Evolutionary conservation across 2,888 invertebrate species (phyloP), one percentile per base, ranked within the genome.

Genomic region (Mimumesa dahlbomi): DNA sequence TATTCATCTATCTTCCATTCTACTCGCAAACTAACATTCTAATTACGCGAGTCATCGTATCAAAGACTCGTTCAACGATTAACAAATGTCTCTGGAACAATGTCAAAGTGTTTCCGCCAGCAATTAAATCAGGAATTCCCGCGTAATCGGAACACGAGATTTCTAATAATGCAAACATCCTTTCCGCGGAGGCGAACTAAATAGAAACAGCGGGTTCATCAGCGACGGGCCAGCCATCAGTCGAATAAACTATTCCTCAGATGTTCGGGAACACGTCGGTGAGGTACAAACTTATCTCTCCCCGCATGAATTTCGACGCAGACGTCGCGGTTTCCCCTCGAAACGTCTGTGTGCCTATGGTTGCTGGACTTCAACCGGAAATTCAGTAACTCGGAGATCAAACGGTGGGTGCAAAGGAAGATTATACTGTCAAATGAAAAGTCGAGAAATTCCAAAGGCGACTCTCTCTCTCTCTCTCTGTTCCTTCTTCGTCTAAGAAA

Each of bases 201-300:
- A 63, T n/a, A 31, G 45, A 46, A 13, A 22, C 56, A 11, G 6
- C 25, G 42, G 9, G 45, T 54, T 62, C 57, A 18, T 71, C 49
- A 52, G 48, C 61, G 36, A 62, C 62, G 18, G 45, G 38, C 40
- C 38, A 52, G n/a, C 19, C 40, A 40, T n/a, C 49, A 40, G 42
- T 45, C 50, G 69, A 66, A 59, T 75, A 77, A 77, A 74, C 65
- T 73, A 54, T 69, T n/a, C 52, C 56, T 45, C 56, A 4, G 69
- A 56, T 14, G 58, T 66, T 58, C 40, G 31, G 50, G 40, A 50
- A 22, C 46, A 29, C 59, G 43, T 31, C 18, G 11, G 16, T 46
- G 42, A 45, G 21, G 4, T 54, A 18, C 38, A 56, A 77, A 77
- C 75, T 75, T 75, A 57, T 69, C 54, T 46, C 40, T 5, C 19